Evolutionary conservation across 2,888 invertebrate genomes (phyloP).

Genomic region (Microctonus brassicae): DNA sequence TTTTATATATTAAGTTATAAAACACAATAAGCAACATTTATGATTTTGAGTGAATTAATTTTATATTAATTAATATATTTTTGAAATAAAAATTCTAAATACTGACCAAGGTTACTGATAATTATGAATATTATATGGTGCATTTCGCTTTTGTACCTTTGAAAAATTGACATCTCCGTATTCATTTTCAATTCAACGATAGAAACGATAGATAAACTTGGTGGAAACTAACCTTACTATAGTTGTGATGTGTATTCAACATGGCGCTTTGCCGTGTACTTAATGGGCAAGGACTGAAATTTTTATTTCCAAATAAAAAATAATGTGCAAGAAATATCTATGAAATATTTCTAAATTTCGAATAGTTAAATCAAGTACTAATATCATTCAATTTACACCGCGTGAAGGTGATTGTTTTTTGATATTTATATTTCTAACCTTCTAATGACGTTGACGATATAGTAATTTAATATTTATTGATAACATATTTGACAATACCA

Average conservation of each 20-base stretch:
- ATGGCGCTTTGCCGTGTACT: constrained; percentile 54
- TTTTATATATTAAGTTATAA: too few relatives aligned
- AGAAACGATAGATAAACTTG: too few relatives aligned
- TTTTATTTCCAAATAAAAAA: not conserved
- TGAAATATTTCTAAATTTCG: not conserved
- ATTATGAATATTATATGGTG: too few relatives aligned
- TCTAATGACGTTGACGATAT: constrained; percentile 55
- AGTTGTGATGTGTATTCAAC: constrained; percentile 53
- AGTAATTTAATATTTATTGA: not conserved
- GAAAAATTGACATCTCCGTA: too few relatives aligned
- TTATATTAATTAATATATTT: too few relatives aligned
- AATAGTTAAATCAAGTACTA: not conserved
- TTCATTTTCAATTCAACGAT: too few relatives aligned
- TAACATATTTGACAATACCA: not conserved
- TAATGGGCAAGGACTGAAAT: constrained; percentile 46
- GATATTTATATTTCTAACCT: constrained; percentile 32
- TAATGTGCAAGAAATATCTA: not conserved
- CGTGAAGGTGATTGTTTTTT: constrained; percentile 3
- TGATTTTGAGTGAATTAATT: too few relatives aligned
- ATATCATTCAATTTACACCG: not conserved
- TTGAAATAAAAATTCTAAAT: too few relatives aligned
- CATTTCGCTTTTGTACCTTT: too few relatives aligned
- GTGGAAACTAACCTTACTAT: too few relatives aligned
- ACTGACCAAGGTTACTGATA: too few relatives aligned
- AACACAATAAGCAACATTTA: too few relatives aligned